Evolutionary conservation across 2,113 vertebrate species (phyloP).

Genomic region (Gymnocephalus cernua): DNA sequence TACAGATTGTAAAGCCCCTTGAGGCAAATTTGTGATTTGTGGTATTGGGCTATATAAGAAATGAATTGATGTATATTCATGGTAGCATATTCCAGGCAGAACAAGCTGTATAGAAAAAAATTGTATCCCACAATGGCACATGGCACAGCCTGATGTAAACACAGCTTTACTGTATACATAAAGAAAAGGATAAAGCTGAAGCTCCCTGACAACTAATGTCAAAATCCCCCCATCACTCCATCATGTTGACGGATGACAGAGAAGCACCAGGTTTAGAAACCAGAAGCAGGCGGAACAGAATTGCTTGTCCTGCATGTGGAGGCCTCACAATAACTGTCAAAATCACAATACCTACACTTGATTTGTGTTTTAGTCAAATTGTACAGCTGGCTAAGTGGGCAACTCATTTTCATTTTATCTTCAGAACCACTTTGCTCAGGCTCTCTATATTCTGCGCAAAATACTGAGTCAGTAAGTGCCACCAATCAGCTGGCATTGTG

Average conservation of each 20-base stretch:
- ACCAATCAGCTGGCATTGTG: slow-evolving; percentile 66
- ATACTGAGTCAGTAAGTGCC: slow-evolving; percentile 54
- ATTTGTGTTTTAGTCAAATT: slow-evolving; percentile 35
- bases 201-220: not conserved
- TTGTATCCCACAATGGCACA: not conserved
- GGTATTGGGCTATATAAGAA: not conserved
- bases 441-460: slow-evolving; percentile 42
- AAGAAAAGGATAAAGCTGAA: slow-evolving; percentile 18
- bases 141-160: not conserved
- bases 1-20: not conserved
- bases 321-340: slow-evolving; percentile 28
- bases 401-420: slow-evolving; percentile 63
- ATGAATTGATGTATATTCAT: not conserved
- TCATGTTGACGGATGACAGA: slow-evolving; percentile 10
- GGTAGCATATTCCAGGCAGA: not conserved
- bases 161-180: slow-evolving; percentile 8
- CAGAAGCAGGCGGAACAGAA: not conserved
- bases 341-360: slow-evolving; percentile 34
- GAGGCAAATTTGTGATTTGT: not conserved
- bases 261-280: slow-evolving; percentile 1
- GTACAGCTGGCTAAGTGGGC: slow-evolving; percentile 59
- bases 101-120: not conserved
- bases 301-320: not conserved
- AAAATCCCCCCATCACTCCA: slow-evolving; percentile 4
- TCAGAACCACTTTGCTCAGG: slow-evolving; percentile 45